These are phyloP conservation scores for Sarcophaga carnaria DNA, from an alignment of 2,888 invertebrate genomes.

Conservation along the genomic window DNA sequence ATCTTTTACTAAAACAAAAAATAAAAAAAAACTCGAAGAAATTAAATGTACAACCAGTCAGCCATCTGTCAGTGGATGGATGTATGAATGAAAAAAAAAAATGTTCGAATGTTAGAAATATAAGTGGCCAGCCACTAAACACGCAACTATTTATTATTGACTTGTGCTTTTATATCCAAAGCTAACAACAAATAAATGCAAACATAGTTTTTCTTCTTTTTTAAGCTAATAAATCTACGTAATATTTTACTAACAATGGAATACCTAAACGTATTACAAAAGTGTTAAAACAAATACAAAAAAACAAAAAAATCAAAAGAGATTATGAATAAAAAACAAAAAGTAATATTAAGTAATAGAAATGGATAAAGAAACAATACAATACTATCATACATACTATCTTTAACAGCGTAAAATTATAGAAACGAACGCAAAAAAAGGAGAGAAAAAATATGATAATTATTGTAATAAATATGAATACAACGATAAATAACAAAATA, in stretches of 20 bases:
- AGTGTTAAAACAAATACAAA: constrained; percentile 33
- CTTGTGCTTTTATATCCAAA: too few relatives aligned
- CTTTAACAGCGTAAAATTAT: not conserved
- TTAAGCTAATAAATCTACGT: constrained; percentile 16
- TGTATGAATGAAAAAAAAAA: constrained; percentile 5
- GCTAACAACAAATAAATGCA: not conserved
- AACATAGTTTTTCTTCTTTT: not conserved
- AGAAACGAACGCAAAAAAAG: not conserved
- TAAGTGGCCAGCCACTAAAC: constrained; percentile 31
- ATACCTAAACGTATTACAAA: constrained; percentile 41
- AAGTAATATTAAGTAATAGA: constrained; percentile 24
- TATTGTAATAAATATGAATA: not conserved
- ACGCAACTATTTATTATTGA: constrained; percentile 43
- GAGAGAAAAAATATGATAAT: constrained; percentile 1
- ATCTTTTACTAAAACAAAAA: not conserved
- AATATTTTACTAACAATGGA: constrained; percentile 31
- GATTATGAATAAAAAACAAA: not conserved
- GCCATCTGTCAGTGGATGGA: constrained; percentile 21
- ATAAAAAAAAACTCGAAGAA: not conserved
- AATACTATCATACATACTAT: too few relatives aligned
- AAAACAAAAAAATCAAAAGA: not conserved
- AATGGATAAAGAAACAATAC: not conserved
- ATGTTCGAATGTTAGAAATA: not conserved
- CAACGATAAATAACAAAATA: not conserved
- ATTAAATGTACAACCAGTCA: not conserved